A percentile compares a stretch with the other conserved stretches of the same genome.
phyloP scores from a whole-genome alignment of 2,797 vertebrate genomes.

The Sebastolobus altivelis region DNA sequence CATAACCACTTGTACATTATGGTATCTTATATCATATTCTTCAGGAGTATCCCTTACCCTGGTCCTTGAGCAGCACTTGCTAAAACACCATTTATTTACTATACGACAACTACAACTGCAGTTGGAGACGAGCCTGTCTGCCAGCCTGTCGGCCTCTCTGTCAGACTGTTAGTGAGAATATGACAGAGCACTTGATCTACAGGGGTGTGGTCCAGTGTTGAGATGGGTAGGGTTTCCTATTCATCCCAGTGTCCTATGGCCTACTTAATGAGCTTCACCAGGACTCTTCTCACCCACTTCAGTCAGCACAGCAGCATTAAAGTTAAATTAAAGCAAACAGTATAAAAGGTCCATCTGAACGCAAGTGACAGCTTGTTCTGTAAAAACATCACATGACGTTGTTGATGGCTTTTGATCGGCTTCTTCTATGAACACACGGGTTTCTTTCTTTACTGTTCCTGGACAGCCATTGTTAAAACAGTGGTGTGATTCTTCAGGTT shows the following conservation, averaged over 20 bases:
- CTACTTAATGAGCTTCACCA: constrained; percentile 55
- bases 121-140: background rate
- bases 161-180: constrained; percentile 36
- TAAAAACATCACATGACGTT: background rate
- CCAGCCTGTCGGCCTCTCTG: background rate
- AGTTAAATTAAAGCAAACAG: background rate
- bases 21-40: background rate
- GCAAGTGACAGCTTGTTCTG: background rate
- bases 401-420: background rate
- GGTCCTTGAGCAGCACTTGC: background rate
- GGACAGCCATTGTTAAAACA: constrained; percentile 32
- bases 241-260: constrained; percentile 66
- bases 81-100: background rate
- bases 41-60: background rate
- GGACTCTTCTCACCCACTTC: constrained; percentile 1
- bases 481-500: constrained; percentile 15
- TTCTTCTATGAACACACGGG: background rate
- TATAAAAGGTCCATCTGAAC: background rate
- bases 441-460: constrained; percentile 32
- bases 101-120: background rate
- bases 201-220: constrained; percentile 72
- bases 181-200: constrained; percentile 69
- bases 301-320: background rate
- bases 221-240: constrained; percentile 77
- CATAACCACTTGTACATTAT: background rate